Evolutionary conservation across 1,140 invertebrate genomes (phyloP), one percentile per base, ranked within the genome.

Genomic region (Drosophila triauraria): DNA sequence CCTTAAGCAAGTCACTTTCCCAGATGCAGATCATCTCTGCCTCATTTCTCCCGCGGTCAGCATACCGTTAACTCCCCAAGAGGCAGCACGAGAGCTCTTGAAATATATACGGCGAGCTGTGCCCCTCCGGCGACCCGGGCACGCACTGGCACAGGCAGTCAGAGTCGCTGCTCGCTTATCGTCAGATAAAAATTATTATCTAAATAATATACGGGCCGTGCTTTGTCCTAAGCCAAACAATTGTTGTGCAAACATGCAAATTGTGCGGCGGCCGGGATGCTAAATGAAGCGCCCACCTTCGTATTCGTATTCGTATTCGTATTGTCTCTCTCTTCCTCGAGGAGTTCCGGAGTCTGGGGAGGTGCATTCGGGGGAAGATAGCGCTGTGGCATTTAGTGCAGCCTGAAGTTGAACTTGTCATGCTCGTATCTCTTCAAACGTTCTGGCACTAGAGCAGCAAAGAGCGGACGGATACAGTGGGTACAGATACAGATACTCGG

Each of bases 191-290:
- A 70, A 68, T 69, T 75, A 90, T 88, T 88, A 88, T 88, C 85
- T 88, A 88, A 84, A 90, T 90, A 90, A 88, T 90, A 88, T 90
- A 90, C 78, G 74, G 63, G 60, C 67, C 70, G 65, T 75, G 80
- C 84, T 87, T 87, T 78, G 80, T 88, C 71, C 72, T 56, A 80
- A 80, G 75, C 81, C 81, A 85, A 91, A 86, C 86, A 90, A 90
- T 90, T 90, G 84, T 88, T 91, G 78, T 81, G 83, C 80, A 91
- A 91, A 91, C 88, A 91, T 91, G 88, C 88, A 91, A 91, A 91
- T 88, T 91, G 77, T 84, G 75, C 65, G 82, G 69, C 69, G 78
- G 60, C 60, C 27, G 81, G 62, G 56, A 78, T 75, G 85, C 85
- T 84, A 88, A 90, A 90, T 88, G 80, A 90, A 90, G 78, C 78